Base-by-base conservation (phyloP, 2,113 vertebrate genomes). In the Actenoides hombroni region DNA sequence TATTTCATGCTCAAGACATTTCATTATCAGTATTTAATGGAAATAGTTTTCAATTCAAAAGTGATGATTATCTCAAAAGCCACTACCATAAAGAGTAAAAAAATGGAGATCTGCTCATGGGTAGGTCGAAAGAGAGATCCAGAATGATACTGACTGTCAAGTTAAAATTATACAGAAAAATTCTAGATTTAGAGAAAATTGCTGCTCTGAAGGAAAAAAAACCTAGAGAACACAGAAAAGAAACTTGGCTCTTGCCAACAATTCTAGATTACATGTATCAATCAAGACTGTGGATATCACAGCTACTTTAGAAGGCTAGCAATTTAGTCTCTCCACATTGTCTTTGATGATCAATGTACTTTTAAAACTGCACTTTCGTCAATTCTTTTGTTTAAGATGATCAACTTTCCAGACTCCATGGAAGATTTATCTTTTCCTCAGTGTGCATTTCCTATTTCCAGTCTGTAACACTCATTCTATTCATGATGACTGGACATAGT, bases 361-460 rank as follows among this genome's bases (percentile, higher is more conserved):
- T 79, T 86, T 79, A 87, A 93, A 91, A 76, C 20, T 35, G 33
- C 35, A 83, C 49, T 87, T 76, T 86, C n/a, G 35, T 92, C 82
- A 88, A 49, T 69, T 76, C 42, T 64, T 11, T 46, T 80, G 23
- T 69, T 92, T 70, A 89, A 83, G 83, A 89, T 88, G 51, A 83
- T 42, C 90, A 90, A 78, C 13, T 84, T 95, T 42, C 75, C 65
- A 63, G 59, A 76, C 19, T 65, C 16, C 21, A 53, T 29, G 28
- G 42, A 74, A 91, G 51, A 86, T 75, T 81, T 67, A 61, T 90
- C 54, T 74, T 83, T 74, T 65, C 9, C 19, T 94, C 28, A 12
- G n/a, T 57, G n/a, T 57, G 44, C 76, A 80, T 94, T 88, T 88
- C 71, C 63, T 49, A 13, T 92, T 94, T 90, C 59, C 63, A 92